These are phyloP conservation scores for Rhodeus uyekii DNA, from an alignment of 2,797 vertebrate genomes.

Conservation along the genomic window DNA sequence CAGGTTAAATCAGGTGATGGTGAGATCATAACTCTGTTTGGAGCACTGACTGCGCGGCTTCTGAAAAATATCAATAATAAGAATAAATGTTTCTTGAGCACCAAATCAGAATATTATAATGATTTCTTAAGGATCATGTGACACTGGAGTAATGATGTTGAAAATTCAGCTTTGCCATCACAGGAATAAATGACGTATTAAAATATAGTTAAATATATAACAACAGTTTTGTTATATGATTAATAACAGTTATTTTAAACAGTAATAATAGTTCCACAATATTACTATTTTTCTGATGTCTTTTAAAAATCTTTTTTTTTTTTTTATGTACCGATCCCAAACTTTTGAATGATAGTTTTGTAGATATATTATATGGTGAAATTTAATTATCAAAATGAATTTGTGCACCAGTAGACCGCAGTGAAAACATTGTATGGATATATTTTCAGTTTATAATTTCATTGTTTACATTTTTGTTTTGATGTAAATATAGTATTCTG, in stretches of 20 bases:
- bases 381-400: not conserved
- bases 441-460: not conserved
- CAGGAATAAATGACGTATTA: not conserved
- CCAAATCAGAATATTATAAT: not conserved
- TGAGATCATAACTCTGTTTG: no score
- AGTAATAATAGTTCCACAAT: no score
- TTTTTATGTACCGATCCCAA: not conserved
- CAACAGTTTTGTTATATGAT: no score
- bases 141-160: not conserved
- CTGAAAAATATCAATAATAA: no score
- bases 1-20: no score
- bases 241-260: no score
- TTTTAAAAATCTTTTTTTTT: fast-evolving
- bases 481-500: not conserved
- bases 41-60: no score
- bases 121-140: not conserved
- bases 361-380: not conserved
- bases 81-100: not conserved
- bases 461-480: not conserved
- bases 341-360: not conserved
- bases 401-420: no score
- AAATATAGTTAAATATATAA: not conserved
- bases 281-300: not conserved
- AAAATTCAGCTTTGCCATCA: not conserved
- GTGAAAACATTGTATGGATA: not conserved